A percentile compares a stretch with the other conserved stretches of the same genome.
phyloP scores from a whole-genome alignment of 2,797 vertebrate genomes.

The Melopsittacus undulatus region DNA sequence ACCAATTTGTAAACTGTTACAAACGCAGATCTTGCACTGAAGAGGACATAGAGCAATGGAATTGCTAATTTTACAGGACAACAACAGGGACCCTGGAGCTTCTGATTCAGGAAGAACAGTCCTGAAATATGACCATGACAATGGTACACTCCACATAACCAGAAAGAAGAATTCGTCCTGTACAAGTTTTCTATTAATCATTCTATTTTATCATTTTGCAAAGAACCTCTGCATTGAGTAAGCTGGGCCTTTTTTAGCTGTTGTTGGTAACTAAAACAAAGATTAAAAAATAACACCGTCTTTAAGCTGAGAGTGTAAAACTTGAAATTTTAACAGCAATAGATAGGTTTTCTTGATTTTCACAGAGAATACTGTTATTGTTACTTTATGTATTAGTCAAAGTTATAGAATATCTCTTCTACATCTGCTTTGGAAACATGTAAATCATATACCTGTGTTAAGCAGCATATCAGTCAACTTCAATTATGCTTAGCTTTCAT shows the following conservation, averaged over 20 bases:
- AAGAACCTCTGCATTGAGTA: background rate
- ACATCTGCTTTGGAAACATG: background rate
- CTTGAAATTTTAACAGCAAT: background rate
- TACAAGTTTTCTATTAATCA: background rate
- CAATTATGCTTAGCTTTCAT: background rate
- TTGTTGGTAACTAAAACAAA: background rate
- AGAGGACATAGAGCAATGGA: background rate
- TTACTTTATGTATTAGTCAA: background rate
- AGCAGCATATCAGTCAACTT: background rate
- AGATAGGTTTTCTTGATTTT: background rate
- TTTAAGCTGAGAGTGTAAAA: background rate
- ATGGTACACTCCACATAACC: background rate
- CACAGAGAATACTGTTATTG: background rate
- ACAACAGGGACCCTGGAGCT: background rate
- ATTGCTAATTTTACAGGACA: background rate
- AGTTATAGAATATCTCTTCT: background rate
- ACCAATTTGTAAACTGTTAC: background rate
- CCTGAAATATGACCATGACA: background rate
- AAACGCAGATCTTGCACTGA: background rate
- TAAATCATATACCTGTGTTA: background rate
- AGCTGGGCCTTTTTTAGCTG: background rate
- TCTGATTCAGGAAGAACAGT: background rate
- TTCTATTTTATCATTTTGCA: background rate
- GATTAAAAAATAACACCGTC: background rate
- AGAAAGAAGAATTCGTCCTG: background rate